Conservation (phyloP, 2,113 vertebrate genomes). For the Sialia sialis region DNA sequence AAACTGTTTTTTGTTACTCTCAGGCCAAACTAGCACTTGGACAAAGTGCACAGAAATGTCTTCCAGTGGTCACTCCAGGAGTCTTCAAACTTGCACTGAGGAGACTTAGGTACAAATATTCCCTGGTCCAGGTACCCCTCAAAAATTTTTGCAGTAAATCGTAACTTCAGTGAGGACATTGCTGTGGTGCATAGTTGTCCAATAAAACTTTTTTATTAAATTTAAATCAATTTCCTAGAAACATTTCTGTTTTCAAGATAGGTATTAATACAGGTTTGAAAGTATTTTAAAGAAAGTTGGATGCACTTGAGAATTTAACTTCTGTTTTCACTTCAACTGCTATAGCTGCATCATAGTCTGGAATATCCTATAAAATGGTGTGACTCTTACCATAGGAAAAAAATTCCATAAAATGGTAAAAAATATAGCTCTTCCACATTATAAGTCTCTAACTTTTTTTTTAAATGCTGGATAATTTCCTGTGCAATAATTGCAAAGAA, state of each 20-base stretch:
- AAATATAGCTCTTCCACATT: rapidly evolving
- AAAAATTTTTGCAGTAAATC: background rate
- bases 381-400: background rate
- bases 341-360: background rate
- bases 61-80: background rate
- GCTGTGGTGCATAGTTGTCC: background rate
- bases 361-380: background rate
- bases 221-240: background rate
- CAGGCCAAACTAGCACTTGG: background rate
- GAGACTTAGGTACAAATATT: background rate
- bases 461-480: background rate
- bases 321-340: background rate
- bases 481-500: background rate
- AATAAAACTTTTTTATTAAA: background rate
- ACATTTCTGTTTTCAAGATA: background rate
- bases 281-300: background rate
- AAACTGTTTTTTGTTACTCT: background rate
- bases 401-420: background rate
- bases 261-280: background rate
- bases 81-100: background rate
- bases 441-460: background rate
- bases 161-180: background rate
- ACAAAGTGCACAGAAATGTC: background rate
- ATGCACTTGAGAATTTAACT: background rate
- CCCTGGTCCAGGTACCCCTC: background rate